Percentiles rank a stretch among this genome's conserved stretches.
phyloP scores from a whole-genome alignment of 2,113 vertebrate species.

The Zosterops japonicus region DNA sequence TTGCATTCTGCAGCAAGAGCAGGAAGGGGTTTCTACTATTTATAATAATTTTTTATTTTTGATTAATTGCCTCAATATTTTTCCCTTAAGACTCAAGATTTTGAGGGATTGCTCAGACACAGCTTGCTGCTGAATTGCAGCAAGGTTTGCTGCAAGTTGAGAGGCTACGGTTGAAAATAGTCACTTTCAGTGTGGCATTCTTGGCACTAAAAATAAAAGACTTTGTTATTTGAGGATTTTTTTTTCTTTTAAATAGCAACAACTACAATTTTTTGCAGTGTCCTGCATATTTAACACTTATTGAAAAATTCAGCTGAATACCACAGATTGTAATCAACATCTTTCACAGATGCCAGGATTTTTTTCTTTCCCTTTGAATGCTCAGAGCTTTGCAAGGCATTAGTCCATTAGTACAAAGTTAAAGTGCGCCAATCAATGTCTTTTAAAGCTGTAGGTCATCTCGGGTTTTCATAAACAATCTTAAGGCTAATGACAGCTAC shows the following conservation, averaged over 20 bases:
- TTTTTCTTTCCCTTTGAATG: neutral
- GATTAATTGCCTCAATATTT: neutral
- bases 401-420: slow-evolving; percentile 62
- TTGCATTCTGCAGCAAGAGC: neutral
- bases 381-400: slow-evolving; percentile 46
- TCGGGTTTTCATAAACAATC: slow-evolving; percentile 64
- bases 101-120: neutral
- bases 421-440: slow-evolving; percentile 60
- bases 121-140: neutral
- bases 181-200: neutral
- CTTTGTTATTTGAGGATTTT: neutral
- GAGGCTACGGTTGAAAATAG: neutral
- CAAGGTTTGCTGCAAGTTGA: neutral
- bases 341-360: slow-evolving; percentile 22
- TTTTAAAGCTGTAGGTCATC: slow-evolving; percentile 56
- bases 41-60: neutral
- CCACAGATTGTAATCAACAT: slow-evolving; percentile 47
- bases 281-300: slow-evolving; percentile 22
- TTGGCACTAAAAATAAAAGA: neutral
- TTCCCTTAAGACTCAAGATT: neutral
- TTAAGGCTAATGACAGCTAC: slow-evolving; percentile 55
- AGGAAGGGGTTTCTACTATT: neutral
- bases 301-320: slow-evolving; percentile 54
- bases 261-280: neutral
- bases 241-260: neutral